A percentile compares a stretch with the other conserved stretches of the same genome.
Conservation (phyloP, 2,888 invertebrate genomes). For the Brachyopa scutellaris region DNA sequence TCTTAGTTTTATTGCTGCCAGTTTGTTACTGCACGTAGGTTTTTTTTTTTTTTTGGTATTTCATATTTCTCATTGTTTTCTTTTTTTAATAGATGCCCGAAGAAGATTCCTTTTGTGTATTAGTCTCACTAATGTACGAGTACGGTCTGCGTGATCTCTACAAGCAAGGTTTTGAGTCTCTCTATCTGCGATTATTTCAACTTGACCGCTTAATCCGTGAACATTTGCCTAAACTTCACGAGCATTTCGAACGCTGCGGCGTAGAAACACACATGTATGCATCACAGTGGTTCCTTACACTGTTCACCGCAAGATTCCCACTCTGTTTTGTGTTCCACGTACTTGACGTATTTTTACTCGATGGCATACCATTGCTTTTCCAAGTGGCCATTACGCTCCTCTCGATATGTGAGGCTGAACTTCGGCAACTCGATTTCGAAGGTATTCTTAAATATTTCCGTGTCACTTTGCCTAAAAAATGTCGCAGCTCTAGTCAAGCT, state of each 20-base stretch:
- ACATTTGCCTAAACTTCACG: conserved; percentile 90
- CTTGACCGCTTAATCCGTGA: conserved; percentile 94
- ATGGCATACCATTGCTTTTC: conserved; percentile 97
- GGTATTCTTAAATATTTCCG: conserved; percentile 99
- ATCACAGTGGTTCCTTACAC: conserved; percentile 99
- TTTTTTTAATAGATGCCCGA: conserved; percentile 94
- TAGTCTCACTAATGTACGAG: conserved; percentile 98
- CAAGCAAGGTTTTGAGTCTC: conserved; percentile 97
- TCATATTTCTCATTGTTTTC: neutral
- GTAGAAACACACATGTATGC: conserved; percentile 99
- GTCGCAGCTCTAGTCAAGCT: conserved; percentile 94
- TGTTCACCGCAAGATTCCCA: conserved; percentile 99
- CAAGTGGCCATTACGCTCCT: conserved; percentile 97
- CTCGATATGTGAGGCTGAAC: conserved; percentile 94
- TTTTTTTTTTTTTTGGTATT: neutral
- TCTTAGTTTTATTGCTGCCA: conserved; percentile 98
- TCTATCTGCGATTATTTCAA: conserved; percentile 97
- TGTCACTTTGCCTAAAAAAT: conserved; percentile 97
- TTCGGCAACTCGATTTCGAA: conserved; percentile 97
- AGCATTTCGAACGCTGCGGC: conserved; percentile 90
- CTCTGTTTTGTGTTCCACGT: conserved; percentile 98
- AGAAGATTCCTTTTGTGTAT: conserved; percentile 98
- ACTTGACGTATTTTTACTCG: conserved; percentile 96
- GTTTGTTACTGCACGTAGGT: conserved; percentile 95
- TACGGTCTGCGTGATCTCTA: conserved; percentile 97